Evolutionary conservation across 2,113 vertebrate genomes (phyloP), one percentile per base, ranked within the genome.

Genomic region (Sialia sialis): DNA sequence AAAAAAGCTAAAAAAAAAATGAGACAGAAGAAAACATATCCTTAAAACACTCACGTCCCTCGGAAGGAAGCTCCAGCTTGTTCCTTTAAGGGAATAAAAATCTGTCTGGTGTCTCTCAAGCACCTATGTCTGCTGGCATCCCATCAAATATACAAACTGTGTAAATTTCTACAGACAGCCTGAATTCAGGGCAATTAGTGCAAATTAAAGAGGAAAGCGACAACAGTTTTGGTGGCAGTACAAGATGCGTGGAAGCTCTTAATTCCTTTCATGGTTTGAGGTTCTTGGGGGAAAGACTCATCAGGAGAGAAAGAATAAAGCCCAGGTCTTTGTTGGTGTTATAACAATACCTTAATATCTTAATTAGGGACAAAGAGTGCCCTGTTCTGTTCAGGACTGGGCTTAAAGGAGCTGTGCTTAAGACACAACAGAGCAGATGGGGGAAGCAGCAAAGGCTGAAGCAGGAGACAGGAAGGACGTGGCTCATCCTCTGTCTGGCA

Each of bases 11-110:
- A 25, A 44, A 32, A 8, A 12, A 16, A 8, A 32, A 2, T 5
- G 34, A 87, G 66, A 20, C 8, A n/a, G 60, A 30, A 85, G 29
- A 89, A 82, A 94, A 86, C 39, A 5, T 26, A 43, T 94, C 54
- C 22, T 60, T 88, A 91, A 95, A 95, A 78, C 36, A 25, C 76
- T 95, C 85, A 81, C 10, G 11, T 92, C 68, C 63, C 39, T 26
- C 0, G 3, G 46, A 75, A 84, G 80, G 82, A 80, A 73, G 43
- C 49, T 70, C 23, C 81, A 91, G 81, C 66, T 78, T 60, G 43
- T 58, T 78, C 74, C 54, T 87, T 76, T 84, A 89, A 84, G 46
- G 73, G 34, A 58, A 72, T 51, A 64, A 88, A 93, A 72, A 32
- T 36, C 64, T 49, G 36, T 23, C 62, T 41, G n/a, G 38, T n/a